Evolutionary conservation across 2,888 invertebrate species (phyloP), one percentile per base, ranked within the genome.

Genomic region (Oligia latruncula): DNA sequence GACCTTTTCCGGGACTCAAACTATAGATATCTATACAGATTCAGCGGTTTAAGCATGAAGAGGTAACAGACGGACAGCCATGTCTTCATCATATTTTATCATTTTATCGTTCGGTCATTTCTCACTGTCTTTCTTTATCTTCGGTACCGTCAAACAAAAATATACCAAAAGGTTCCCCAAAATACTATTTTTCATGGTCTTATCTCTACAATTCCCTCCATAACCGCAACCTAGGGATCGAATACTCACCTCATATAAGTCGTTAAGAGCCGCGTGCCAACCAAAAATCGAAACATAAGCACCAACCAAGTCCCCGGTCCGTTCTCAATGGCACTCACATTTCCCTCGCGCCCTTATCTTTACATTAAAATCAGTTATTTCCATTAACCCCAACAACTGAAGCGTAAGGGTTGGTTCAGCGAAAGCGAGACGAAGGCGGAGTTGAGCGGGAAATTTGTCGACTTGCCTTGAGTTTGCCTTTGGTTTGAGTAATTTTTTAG

Each of bases 281-380:
- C 80, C 81, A 76, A 88, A 90, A 81, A 82, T 89, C 84, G 82
- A 84, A 83, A 79, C 78, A 77, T 81, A 82, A 84, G 86, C 67
- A 71, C 78, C 79, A 66, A 58, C 71, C 60, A 74, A 77, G 72
- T 66, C 78, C 76, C 80, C 68, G 77, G 81, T 87, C 77, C 77
- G 55, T 75, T 83, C 78, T 84, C 78, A 83, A 87, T 80, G 81
- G 82, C 84, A 66, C 79, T 83, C 74, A 79, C 79, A 88, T 87
- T 88, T 85, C 87, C 87, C 83, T 73, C 81, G 76, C 70, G 77
- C 77, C 72, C 88, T 89, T 91, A 92, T 92, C 91, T 84, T 75
- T 66, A 78, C 90, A 90, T 90, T 91, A 88, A 90, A 92, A 92
- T 92, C 92, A 89, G 90, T 90, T 90, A 90, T 89, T 90, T 89